Evolutionary conservation across 2,888 invertebrate species (phyloP), one percentile per base, ranked within the genome.

Genomic region (Acanthosepion pharaonis): DNA sequence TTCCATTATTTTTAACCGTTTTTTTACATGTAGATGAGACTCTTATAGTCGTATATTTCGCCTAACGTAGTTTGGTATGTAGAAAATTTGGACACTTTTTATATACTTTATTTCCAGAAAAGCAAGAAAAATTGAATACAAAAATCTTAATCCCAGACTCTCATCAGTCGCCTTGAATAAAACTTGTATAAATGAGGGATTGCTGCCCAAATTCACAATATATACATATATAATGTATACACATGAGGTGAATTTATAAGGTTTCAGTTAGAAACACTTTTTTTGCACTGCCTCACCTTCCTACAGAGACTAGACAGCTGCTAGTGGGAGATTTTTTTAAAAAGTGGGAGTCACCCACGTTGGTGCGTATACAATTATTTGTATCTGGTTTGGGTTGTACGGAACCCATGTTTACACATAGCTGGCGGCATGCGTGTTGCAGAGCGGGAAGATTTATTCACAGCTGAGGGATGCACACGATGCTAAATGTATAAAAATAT

Each of bases 281-380:
- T 33, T 59, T n/a, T 33, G 33, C 33, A 78, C 78, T 33, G n/a
- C n/a, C 33, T 78, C 78, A 78, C 78, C 78, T 33, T n/a, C 78
- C 9, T n/a, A n/a, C 8, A 8, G 78, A 78, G n/a, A 78, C 78
- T n/a, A n/a, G 78, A 78, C 78, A 33, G 78, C 78, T 78, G 78
- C 78, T n/a, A 11, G n/a, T 78, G 15, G 78, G n/a, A 78, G 9
- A 78, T 78, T 78, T 28, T 25, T 28, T 28, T 2, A 78, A 78
- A n/a, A 33, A 78, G 23, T 20, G 23, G 59, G 5, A 23, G 20
- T 78, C n/a, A 11, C 33, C 3, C 18, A n/a, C n/a, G n/a, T 78
- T 78, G 78, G n/a, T 78, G 78, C 78, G 78, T 78, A 78, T 78
- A 78, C 78, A 78, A 78, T 78, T n/a, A 78, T 78, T 78, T 78